Base-by-base conservation (phyloP, 1,140 invertebrate genomes). In the Diprion similis region DNA sequence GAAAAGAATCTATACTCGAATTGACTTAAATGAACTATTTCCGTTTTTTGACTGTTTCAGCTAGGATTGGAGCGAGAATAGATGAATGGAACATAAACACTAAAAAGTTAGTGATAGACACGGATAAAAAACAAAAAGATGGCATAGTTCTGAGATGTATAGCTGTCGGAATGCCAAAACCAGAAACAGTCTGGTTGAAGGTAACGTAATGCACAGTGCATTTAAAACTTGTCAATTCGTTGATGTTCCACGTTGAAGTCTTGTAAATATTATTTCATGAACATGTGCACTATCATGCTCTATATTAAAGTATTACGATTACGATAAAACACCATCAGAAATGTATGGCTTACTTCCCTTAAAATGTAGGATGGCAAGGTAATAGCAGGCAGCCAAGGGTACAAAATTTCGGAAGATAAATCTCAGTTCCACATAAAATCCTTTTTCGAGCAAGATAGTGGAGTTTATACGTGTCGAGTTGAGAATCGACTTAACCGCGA, bases 371-470 rank as follows among this genome's bases (percentile, higher is more conserved):
- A 84, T 51, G 66, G 81, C 7, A 45, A 66, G 15, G 10, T 59
- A 7, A 24, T 84, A 13, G 73, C 75, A 37, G 69, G 46, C 15
- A 81, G 76, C 46, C 80, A 83, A 7, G 83, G 87, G 66, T 85
- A 84, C 17, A 68, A 71, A 15, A 79, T 82, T 11, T 64, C 68
- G 1, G 46, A 82, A 47, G 46, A 76, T 9, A 78, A 84, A 75
- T 86, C 86, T 77, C 81, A 81, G 66, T 79, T 89, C 10, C 47
- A 82, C 15, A 89, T 89, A 6, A 81, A 83, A 71, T 87, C 84
- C 72, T 71, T 86, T 9, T 73, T 82, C 24, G 78, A 84, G 66
- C 78, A 79, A 24, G 86, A 89, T 46, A 85, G 81, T 72, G 89
- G 89, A 1, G 79, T 75, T 24, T 89, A 88, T 74, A 76, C 67